A percentile compares a stretch with the other conserved stretches of the same genome.
These are phyloP conservation scores for Amblyteles armatorius DNA, from an alignment of 2,888 invertebrate genomes.

Conservation along the genomic window DNA sequence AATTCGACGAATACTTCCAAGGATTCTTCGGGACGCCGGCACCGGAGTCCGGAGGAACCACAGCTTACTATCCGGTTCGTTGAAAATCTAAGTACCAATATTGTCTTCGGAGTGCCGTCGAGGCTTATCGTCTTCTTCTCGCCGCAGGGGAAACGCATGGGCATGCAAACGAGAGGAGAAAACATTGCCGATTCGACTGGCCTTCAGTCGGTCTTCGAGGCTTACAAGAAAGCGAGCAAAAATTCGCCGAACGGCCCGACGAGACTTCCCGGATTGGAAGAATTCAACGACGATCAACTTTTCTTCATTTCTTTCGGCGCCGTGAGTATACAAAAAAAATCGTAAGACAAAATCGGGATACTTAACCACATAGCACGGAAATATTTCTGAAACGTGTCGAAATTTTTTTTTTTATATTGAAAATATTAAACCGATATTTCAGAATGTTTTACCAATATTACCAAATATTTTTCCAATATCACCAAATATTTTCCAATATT, in stretches of 20 bases:
- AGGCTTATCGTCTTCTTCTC: background rate
- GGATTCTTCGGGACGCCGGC: background rate
- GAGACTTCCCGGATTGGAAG: slow-evolving; percentile 88
- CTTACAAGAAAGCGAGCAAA: slow-evolving; percentile 84
- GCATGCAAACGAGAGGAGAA: slow-evolving; percentile 83
- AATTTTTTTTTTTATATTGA: too few species aligned
- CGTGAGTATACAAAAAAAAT: slow-evolving; percentile 5
- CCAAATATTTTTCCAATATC: too few species aligned
- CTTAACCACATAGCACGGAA: too few species aligned
- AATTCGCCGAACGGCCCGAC: slow-evolving; percentile 75
- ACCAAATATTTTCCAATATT: too few species aligned
- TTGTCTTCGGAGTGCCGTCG: too few species aligned
- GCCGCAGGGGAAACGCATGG: background rate
- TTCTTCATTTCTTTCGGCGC: slow-evolving; percentile 88
- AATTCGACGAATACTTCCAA: slow-evolving; percentile 62
- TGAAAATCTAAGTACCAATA: background rate
- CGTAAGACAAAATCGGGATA: too few species aligned
- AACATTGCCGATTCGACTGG: slow-evolving; percentile 96
- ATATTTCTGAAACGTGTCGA: too few species aligned
- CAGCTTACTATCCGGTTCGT: background rate
- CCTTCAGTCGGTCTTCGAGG: slow-evolving; percentile 90
- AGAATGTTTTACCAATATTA: too few species aligned
- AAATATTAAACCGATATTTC: too few species aligned
- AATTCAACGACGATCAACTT: slow-evolving; percentile 88
- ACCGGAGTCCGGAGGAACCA: background rate